Conservation (phyloP, 2,113 vertebrate genomes). For the Ivindomyrus marchei region DNA sequence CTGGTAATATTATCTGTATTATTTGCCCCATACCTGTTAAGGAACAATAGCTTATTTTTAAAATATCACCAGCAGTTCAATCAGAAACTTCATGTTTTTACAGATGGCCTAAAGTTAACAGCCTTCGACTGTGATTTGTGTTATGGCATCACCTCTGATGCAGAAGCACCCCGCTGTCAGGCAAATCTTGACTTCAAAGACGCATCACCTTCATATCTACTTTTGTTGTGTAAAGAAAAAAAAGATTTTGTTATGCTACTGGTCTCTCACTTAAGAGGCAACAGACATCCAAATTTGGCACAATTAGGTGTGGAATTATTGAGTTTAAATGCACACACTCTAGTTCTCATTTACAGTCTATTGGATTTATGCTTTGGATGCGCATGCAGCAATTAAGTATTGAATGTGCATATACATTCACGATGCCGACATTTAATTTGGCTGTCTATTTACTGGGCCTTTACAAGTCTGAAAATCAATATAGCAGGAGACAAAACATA, state of each 20-base stretch:
- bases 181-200: background rate
- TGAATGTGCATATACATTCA: conserved; percentile 6
- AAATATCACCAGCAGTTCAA: background rate
- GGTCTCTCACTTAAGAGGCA: background rate
- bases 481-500: background rate
- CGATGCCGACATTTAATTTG: background rate
- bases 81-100: background rate
- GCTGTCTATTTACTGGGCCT: background rate
- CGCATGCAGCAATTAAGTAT: background rate
- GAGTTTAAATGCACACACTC: background rate
- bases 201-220: background rate
- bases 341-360: background rate
- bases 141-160: background rate
- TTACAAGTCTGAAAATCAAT: background rate
- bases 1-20: background rate
- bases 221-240: background rate
- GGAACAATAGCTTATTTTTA: background rate
- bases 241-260: background rate
- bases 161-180: background rate
- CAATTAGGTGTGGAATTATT: background rate
- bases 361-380: background rate
- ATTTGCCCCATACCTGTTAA: background rate
- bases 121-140: background rate
- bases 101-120: background rate
- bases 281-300: background rate